These are phyloP conservation scores for Platanista minor DNA, from an alignment of 2,113 vertebrate genomes.

Conservation along the genomic window DNA sequence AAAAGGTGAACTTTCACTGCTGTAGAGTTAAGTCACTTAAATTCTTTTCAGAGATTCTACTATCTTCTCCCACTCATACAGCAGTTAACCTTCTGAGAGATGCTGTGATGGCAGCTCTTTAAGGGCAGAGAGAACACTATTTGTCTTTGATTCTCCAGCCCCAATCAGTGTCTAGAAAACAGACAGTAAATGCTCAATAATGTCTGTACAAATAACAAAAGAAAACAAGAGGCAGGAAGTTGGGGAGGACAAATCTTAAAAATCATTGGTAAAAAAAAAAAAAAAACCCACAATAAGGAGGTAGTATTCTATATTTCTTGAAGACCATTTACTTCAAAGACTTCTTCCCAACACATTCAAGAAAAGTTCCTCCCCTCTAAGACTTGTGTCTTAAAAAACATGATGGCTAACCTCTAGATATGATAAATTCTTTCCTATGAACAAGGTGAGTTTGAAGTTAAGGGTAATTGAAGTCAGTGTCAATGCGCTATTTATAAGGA, in stretches of 20 bases:
- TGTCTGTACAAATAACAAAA: neutral
- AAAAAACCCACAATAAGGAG: neutral
- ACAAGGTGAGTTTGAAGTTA: neutral
- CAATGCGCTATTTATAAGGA: neutral
- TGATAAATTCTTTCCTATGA: neutral
- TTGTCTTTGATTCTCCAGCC: neutral
- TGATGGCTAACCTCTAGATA: neutral
- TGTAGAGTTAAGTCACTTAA: neutral
- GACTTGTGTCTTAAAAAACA: neutral
- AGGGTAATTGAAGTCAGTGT: neutral
- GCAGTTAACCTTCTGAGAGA: neutral
- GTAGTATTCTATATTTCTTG: neutral
- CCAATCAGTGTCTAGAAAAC: neutral
- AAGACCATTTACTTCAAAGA: neutral
- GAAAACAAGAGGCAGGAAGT: neutral
- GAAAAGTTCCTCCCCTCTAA: neutral
- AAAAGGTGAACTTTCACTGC: neutral
- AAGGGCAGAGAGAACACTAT: neutral
- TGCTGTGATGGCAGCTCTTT: neutral
- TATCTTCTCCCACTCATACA: neutral
- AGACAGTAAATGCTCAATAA: conserved; percentile 15
- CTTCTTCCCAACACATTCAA: neutral
- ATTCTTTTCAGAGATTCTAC: neutral
- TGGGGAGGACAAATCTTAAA: neutral
- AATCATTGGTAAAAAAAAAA: neutral